A percentile compares a stretch with the other conserved stretches of the same genome.
Evolutionary conservation across 2,113 vertebrate genomes (phyloP).

Genomic region (Uria aalge): DNA sequence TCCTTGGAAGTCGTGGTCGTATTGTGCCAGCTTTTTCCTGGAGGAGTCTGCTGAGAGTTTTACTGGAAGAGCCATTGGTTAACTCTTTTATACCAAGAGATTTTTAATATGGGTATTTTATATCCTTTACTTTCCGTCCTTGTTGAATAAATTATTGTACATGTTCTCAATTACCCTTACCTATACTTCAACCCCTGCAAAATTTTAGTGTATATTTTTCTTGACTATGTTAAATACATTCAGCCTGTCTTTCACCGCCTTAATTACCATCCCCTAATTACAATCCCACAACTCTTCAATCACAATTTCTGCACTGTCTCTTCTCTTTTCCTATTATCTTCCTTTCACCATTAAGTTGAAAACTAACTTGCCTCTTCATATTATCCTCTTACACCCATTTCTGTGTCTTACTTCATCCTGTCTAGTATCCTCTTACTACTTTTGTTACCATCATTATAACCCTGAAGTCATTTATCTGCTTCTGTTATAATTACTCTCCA

Average conservation of each 20-base stretch:
- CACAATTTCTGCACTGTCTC: neutral
- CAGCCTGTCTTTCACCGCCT: neutral
- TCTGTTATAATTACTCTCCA: neutral
- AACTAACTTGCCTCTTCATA: neutral
- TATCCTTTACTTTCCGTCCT: neutral
- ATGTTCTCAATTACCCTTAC: neutral
- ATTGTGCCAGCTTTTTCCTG: neutral
- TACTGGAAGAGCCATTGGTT: neutral
- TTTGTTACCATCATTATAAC: neutral
- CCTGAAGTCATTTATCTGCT: neutral
- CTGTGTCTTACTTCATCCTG: neutral
- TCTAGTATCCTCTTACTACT: neutral
- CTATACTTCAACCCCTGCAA: neutral
- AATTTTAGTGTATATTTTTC: neutral
- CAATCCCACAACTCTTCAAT: neutral
- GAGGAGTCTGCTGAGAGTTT: neutral
- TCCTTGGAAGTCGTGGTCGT: neutral
- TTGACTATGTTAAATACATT: neutral
- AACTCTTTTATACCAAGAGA: neutral
- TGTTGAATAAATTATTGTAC: neutral
- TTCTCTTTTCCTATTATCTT: neutral
- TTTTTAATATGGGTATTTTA: neutral
- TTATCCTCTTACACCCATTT: neutral
- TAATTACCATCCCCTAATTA: neutral
- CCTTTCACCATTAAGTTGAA: neutral